A percentile compares a stretch with the other conserved stretches of the same genome.
Conservation (phyloP, 2,113 vertebrate species). For the Poeciliopsis prolifica region DNA sequence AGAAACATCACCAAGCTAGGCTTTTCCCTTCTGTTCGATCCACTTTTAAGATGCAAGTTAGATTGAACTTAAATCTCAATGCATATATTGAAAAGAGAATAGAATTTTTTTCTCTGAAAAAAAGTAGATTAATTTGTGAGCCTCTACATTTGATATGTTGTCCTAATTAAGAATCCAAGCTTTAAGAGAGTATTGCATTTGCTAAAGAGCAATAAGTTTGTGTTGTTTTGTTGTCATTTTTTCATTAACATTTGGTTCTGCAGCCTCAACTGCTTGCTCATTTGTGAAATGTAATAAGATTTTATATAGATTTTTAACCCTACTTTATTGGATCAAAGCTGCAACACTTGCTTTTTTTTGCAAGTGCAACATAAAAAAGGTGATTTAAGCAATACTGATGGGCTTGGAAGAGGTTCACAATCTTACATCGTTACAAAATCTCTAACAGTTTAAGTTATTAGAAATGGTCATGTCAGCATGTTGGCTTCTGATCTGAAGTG, state of each 20-base stretch:
- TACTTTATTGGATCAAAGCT: neutral
- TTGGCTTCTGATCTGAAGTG: neutral
- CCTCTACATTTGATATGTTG: neutral
- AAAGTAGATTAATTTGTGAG: neutral
- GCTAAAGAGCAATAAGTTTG: no score
- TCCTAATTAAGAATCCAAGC: no score
- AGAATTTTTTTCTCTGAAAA: neutral
- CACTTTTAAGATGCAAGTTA: neutral
- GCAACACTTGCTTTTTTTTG: neutral
- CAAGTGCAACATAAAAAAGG: neutral
- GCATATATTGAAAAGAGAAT: neutral
- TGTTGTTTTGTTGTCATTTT: neutral
- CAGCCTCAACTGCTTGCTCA: neutral
- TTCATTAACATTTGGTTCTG: neutral
- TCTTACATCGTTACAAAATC: neutral
- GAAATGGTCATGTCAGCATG: neutral
- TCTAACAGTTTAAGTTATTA: neutral
- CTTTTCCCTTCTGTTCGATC: neutral
- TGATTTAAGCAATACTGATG: neutral
- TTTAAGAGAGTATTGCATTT: neutral
- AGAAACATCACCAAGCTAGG: neutral
- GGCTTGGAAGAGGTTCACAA: no score
- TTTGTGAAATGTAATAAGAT: neutral
- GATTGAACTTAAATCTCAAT: neutral
- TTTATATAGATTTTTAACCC: neutral